phyloP scores from a whole-genome alignment of 2,113 vertebrate genomes.

The Microcebus tavaratra region DNA sequence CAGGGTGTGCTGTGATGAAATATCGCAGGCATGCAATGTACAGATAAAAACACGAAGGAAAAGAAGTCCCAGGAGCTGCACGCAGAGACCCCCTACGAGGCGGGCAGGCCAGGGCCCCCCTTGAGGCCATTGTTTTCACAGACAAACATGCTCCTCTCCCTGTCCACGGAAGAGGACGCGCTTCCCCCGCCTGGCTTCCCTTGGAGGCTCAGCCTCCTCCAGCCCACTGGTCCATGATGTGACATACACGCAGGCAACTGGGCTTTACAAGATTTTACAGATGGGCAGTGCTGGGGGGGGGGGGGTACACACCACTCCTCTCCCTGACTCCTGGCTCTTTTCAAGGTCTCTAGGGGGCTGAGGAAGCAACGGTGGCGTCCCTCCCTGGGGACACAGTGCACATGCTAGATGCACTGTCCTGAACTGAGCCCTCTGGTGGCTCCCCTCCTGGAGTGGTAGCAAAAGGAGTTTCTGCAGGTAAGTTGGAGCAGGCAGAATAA shows the following conservation, averaged over 20 bases:
- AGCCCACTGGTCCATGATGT: neutral
- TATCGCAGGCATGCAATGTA: neutral
- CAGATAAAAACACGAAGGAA: neutral
- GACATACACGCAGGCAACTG: neutral
- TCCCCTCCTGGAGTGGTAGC: neutral
- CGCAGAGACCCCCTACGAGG: accelerated
- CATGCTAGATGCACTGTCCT: neutral
- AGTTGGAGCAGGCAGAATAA: neutral
- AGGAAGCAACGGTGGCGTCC: accelerated
- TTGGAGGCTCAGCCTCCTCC: neutral
- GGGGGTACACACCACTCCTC: accelerated
- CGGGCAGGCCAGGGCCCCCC: neutral
- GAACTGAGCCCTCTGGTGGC: neutral
- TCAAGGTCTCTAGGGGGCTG: neutral
- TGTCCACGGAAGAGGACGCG: neutral
- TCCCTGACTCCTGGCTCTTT: neutral
- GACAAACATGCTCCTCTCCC: neutral
- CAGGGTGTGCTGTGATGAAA: constrained; percentile 25
- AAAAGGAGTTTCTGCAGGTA: neutral
- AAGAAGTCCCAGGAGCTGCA: neutral
- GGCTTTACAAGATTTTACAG: neutral
- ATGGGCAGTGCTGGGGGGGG: neutral
- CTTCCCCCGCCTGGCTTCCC: constrained; percentile 15
- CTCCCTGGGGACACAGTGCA: neutral
- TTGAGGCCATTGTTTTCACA: neutral